A percentile compares a stretch with the other conserved stretches of the same genome.
phyloP scores from a whole-genome alignment of 2,113 vertebrate genomes.

The Eonycteris spelaea region DNA sequence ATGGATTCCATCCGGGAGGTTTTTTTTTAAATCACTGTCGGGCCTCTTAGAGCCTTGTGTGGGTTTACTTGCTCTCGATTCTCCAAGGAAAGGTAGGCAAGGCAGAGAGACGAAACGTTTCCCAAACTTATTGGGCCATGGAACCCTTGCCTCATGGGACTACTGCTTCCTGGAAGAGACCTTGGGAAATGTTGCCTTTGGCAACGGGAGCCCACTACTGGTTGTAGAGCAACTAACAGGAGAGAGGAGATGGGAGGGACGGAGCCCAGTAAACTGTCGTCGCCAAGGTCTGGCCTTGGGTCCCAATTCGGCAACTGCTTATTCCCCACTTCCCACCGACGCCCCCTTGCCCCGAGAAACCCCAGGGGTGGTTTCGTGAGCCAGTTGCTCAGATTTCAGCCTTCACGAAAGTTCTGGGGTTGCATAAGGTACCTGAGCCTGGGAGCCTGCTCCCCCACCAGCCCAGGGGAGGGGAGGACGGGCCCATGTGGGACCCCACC shows the following conservation, averaged over 20 bases:
- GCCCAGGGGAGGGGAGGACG: not conserved
- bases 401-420: not conserved
- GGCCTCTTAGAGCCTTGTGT: not conserved
- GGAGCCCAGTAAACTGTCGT: accelerated
- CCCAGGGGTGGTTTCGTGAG: not conserved
- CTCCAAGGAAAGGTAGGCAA: not conserved
- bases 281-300: not conserved
- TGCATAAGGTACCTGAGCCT: not conserved
- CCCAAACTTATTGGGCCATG: not conserved
- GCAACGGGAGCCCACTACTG: not conserved
- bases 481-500: not conserved
- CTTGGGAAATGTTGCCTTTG: not conserved
- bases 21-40: not conserved
- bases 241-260: not conserved
- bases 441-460: not conserved
- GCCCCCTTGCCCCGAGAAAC: not conserved
- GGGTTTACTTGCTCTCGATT: not conserved
- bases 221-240: not conserved
- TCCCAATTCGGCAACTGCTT: not conserved
- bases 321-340: not conserved
- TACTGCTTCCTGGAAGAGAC: not conserved
- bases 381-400: not conserved
- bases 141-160: not conserved
- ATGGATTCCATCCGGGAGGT: not conserved
- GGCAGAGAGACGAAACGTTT: not conserved